phyloP scores from a whole-genome alignment of 2,888 invertebrate genomes.

The Drosophila neoperkinsi region DNA sequence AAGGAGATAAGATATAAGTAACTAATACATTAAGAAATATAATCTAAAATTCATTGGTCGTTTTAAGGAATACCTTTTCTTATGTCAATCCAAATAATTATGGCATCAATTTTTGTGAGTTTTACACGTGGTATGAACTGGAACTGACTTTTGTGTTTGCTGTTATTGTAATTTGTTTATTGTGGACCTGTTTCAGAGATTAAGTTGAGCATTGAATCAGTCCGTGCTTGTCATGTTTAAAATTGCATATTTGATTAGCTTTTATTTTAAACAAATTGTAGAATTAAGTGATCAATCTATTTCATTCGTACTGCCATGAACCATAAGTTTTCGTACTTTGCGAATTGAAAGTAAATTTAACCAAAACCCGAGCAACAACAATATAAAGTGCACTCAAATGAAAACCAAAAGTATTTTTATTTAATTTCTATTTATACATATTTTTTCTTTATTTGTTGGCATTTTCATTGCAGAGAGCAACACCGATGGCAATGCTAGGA shows the following conservation, averaged over 20 bases:
- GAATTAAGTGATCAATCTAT: conserved; percentile 8
- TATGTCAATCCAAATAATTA: background rate
- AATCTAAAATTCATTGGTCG: background rate
- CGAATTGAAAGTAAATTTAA: conserved; percentile 52
- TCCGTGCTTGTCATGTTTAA: background rate
- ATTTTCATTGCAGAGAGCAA: conserved; percentile 56
- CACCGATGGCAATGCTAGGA: conserved; percentile 26
- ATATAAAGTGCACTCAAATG: conserved; percentile 60
- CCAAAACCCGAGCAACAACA: conserved; percentile 29
- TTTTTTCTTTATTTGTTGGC: conserved; percentile 42
- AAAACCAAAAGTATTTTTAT: conserved; percentile 68
- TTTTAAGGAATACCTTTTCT: background rate
- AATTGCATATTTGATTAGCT: background rate
- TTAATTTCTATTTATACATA: conserved; percentile 54
- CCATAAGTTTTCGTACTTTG: conserved; percentile 8
- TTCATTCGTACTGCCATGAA: background rate
- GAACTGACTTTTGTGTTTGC: background rate
- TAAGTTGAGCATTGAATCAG: background rate
- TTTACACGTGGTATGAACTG: background rate
- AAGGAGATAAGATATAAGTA: background rate
- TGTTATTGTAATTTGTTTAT: background rate
- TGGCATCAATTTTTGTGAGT: background rate
- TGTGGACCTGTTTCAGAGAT: background rate
- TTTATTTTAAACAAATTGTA: background rate
- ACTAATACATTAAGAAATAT: background rate